Percentiles rank a stretch among this genome's conserved stretches.
These are phyloP conservation scores for Oreotragus oreotragus DNA, from an alignment of 2,113 vertebrate genomes.

Conservation along the genomic window DNA sequence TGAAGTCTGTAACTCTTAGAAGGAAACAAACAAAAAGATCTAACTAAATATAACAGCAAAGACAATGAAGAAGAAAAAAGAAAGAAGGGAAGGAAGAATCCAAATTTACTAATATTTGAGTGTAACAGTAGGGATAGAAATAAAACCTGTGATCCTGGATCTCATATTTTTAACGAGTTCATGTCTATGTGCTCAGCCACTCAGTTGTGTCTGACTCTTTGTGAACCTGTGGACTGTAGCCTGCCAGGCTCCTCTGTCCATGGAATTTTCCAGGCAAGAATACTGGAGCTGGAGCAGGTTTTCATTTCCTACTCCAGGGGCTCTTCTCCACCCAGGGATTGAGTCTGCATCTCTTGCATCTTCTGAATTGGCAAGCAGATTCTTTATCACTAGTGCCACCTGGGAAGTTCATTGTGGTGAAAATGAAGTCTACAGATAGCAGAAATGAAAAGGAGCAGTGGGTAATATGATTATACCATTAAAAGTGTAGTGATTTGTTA, in stretches of 20 bases:
- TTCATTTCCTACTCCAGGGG: neutral
- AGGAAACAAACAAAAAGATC: neutral
- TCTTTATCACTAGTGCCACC: neutral
- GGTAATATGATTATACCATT: neutral
- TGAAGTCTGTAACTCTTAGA: neutral
- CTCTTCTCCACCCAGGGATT: neutral
- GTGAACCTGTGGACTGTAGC: neutral
- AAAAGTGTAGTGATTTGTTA: neutral
- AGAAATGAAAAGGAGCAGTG: neutral
- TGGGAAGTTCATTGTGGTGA: neutral
- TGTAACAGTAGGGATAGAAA: neutral
- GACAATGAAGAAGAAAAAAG: neutral
- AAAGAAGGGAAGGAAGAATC: neutral
- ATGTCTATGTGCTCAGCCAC: neutral
- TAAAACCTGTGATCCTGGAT: neutral
- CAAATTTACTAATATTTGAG: neutral
- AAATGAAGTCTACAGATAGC: neutral
- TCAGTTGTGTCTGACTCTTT: neutral
- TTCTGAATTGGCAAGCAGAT: neutral
- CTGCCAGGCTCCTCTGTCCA: neutral
- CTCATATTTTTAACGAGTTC: neutral
- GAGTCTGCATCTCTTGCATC: neutral
- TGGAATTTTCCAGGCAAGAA: neutral
- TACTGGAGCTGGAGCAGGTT: neutral
- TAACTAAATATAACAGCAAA: neutral